These are phyloP conservation scores for Australoheros scitulus DNA, from an alignment of 2,113 vertebrate species.

Conservation along the genomic window DNA sequence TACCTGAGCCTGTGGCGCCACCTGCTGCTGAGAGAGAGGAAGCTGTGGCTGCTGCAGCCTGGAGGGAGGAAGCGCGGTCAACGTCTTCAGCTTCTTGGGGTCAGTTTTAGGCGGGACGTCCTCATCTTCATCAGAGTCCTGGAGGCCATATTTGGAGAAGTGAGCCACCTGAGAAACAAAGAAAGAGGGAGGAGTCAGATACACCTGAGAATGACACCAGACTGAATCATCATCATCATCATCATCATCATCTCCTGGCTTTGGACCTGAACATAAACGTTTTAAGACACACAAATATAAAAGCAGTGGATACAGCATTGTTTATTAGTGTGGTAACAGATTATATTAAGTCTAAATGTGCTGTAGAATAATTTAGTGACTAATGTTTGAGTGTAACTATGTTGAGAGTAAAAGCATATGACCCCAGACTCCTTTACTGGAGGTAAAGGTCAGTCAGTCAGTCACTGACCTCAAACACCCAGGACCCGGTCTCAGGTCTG, in stretches of 20 bases:
- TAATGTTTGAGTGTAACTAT: too few species aligned
- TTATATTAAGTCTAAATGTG: too few species aligned
- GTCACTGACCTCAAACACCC: constrained; percentile 90
- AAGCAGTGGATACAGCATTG: too few species aligned
- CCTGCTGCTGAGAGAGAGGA: constrained; percentile 78
- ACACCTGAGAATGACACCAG: not conserved
- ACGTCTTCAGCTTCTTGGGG: constrained; percentile 91
- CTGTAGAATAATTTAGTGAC: too few species aligned
- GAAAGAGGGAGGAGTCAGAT: not conserved
- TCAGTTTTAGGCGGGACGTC: constrained; percentile 84
- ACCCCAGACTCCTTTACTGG: too few species aligned
- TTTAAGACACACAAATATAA: not conserved
- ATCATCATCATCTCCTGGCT: not conserved
- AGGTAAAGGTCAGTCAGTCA: too few species aligned
- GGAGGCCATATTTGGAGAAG: constrained; percentile 96
- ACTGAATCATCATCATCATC: not conserved
- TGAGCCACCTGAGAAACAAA: constrained; percentile 85
- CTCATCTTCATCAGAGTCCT: constrained; percentile 94
- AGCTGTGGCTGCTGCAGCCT: constrained; percentile 61
- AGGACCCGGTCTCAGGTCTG: constrained; percentile 92
- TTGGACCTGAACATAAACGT: fast-evolving
- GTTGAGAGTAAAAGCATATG: too few species aligned
- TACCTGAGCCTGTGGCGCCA: constrained; percentile 89
- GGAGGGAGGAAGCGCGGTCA: constrained; percentile 61
- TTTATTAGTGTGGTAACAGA: too few species aligned